Conservation (phyloP, 2,888 invertebrate genomes). For the Beris morrisii region DNA sequence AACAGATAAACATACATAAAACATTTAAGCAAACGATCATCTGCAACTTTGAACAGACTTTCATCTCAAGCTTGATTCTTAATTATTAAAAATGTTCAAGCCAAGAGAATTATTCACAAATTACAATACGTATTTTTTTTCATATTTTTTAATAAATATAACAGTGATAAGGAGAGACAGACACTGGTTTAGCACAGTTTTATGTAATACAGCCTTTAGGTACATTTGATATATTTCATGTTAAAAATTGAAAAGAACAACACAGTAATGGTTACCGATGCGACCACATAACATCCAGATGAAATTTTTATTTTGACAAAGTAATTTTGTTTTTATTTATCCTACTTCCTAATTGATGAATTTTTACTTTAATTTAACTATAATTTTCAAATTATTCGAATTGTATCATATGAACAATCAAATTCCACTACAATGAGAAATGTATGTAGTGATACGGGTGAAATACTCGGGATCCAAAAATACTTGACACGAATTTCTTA, state of each 20-base stretch:
- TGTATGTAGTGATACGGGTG: constrained; percentile 24
- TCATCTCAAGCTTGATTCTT: too few species aligned
- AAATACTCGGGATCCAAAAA: constrained; percentile 38
- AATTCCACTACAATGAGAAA: neutral
- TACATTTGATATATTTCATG: too few species aligned
- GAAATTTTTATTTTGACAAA: constrained; percentile 8
- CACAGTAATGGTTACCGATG: constrained; percentile 33
- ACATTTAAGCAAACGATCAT: neutral
- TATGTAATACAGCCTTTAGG: neutral
- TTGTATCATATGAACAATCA: neutral
- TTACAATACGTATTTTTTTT: too few species aligned
- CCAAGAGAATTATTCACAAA: too few species aligned
- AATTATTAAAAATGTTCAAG: too few species aligned
- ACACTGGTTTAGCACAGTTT: constrained; percentile 26
- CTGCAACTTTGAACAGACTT: too few species aligned
- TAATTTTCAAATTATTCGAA: neutral
- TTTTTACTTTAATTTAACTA: neutral
- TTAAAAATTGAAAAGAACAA: too few species aligned
- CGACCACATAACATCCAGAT: constrained; percentile 56
- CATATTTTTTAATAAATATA: too few species aligned
- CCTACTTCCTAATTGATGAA: constrained; percentile 4
- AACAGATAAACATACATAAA: constrained; percentile 6
- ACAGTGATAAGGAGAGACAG: constrained; percentile 16
- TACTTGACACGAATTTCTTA: constrained; percentile 27
- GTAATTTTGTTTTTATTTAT: neutral